Conservation (phyloP, 2,888 invertebrate species). For the Cryptocephalus moraei region DNA sequence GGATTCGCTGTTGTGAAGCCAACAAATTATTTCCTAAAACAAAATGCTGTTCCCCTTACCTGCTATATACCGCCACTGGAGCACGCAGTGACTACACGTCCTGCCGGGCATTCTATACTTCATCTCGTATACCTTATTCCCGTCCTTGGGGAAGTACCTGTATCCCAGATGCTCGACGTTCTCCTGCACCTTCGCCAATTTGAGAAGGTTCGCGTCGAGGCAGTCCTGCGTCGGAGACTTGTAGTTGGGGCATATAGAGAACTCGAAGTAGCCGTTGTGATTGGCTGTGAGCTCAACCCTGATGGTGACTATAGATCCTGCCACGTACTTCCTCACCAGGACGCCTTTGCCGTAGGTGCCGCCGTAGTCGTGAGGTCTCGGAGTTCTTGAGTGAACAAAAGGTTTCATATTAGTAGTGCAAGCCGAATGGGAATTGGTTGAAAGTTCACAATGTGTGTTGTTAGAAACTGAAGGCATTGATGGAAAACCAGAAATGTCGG, state of each 20-base stretch:
- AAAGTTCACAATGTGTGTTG: too few species aligned
- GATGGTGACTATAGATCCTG: slow-evolving; percentile 57
- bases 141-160: slow-evolving; percentile 65
- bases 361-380: slow-evolving; percentile 72
- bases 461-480: too few species aligned
- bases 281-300: slow-evolving; percentile 80
- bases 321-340: slow-evolving; percentile 68
- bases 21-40: background rate
- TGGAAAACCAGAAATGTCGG: too few species aligned
- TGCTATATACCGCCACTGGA: slow-evolving; percentile 84
- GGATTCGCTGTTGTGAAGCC: too few species aligned
- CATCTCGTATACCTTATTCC: slow-evolving; percentile 71
- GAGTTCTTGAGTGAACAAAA: slow-evolving; percentile 33
- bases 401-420: too few species aligned
- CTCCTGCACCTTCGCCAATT: slow-evolving; percentile 38
- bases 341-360: slow-evolving; percentile 75
- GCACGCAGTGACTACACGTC: slow-evolving; percentile 69
- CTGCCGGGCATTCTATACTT: slow-evolving; percentile 43
- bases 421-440: too few species aligned
- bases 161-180: slow-evolving; percentile 42
- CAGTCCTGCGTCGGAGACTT: slow-evolving; percentile 65
- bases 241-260: slow-evolving; percentile 67
- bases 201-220: slow-evolving; percentile 60
- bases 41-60: slow-evolving; percentile 40
- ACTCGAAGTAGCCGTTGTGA: slow-evolving; percentile 80